A percentile compares a stretch with the other conserved stretches of the same genome.
These are phyloP conservation scores for Eledone cirrhosa DNA, from an alignment of 2,888 invertebrate species.

Conservation along the genomic window DNA sequence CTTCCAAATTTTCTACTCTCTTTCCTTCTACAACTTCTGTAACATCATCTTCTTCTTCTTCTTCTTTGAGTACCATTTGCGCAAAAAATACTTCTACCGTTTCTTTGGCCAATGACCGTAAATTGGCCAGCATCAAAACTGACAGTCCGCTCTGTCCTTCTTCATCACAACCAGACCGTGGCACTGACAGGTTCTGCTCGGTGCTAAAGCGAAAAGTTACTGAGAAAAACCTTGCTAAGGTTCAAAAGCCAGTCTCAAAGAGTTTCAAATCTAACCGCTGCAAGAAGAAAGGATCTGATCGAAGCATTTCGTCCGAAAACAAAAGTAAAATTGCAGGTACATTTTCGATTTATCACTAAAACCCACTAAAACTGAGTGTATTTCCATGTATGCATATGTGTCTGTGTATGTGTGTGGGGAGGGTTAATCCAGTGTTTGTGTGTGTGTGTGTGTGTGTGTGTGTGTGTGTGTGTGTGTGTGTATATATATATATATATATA, in stretches of 20 bases:
- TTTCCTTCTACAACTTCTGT: too few relatives aligned
- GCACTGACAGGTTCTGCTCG: conserved; percentile 15
- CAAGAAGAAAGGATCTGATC: background rate
- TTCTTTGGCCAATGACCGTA: conserved; percentile 9
- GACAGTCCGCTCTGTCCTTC: conserved; percentile 33
- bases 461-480: background rate
- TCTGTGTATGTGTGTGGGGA: too few relatives aligned
- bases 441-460: background rate
- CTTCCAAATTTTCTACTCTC: too few relatives aligned
- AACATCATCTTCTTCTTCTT: too few relatives aligned
- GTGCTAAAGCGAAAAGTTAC: conserved; percentile 5
- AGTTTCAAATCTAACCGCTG: background rate
- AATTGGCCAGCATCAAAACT: background rate
- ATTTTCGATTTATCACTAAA: conserved; percentile 25
- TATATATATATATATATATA: too few relatives aligned
- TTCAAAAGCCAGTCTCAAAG: background rate
- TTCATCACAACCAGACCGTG: conserved; percentile 33
- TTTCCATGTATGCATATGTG: background rate
- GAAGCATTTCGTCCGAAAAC: conserved; percentile 49
- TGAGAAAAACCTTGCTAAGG: background rate
- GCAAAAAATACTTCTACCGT: conserved; percentile 9
- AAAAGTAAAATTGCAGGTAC: conserved; percentile 55
- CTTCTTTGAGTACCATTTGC: background rate
- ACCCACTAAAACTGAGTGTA: background rate
- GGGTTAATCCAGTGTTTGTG: too few relatives aligned